Percentiles rank a stretch among this genome's conserved stretches.
These are phyloP conservation scores for Caenorhabditis briggsae DNA, from an alignment of 1,140 invertebrate genomes.

Conservation along the genomic window DNA sequence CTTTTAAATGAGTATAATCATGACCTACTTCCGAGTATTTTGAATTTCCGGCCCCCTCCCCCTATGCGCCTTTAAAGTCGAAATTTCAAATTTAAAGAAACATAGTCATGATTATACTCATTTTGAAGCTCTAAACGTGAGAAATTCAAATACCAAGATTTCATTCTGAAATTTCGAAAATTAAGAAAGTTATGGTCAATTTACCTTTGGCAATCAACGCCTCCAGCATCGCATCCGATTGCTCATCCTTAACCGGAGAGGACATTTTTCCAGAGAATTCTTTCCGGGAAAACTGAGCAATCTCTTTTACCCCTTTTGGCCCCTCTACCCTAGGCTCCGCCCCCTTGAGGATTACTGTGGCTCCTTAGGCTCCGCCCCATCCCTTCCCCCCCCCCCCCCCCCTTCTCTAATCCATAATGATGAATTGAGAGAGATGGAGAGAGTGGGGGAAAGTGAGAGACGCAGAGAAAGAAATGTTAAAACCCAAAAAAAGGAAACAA, in stretches of 20 bases:
- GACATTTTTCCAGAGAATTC: slow-evolving; percentile 5
- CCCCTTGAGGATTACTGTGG: slow-evolving; percentile 30
- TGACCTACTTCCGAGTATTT: background rate
- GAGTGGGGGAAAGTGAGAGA: background rate
- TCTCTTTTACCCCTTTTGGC: background rate
- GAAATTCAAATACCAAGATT: too few relatives aligned
- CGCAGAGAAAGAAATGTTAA: background rate
- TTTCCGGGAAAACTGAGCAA: background rate
- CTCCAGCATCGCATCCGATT: slow-evolving; percentile 32
- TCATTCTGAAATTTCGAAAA: background rate
- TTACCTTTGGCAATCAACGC: slow-evolving; percentile 63
- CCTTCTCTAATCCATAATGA: slow-evolving; percentile 1
- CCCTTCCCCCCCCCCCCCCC: too few relatives aligned
- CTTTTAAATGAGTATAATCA: too few relatives aligned
- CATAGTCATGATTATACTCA: too few relatives aligned
- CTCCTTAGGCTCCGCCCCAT: slow-evolving; percentile 8
- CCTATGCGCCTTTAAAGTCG: too few relatives aligned
- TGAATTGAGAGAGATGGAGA: background rate
- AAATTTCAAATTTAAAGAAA: too few relatives aligned
- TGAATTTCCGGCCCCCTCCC: too few relatives aligned
- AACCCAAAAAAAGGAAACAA: background rate
- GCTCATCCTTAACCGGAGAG: background rate
- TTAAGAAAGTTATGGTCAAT: background rate
- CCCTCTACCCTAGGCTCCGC: background rate
- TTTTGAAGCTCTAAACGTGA: too few relatives aligned